These are phyloP conservation scores for Gymnogyps californianus DNA, from an alignment of 2,113 vertebrate genomes.

Conservation along the genomic window DNA sequence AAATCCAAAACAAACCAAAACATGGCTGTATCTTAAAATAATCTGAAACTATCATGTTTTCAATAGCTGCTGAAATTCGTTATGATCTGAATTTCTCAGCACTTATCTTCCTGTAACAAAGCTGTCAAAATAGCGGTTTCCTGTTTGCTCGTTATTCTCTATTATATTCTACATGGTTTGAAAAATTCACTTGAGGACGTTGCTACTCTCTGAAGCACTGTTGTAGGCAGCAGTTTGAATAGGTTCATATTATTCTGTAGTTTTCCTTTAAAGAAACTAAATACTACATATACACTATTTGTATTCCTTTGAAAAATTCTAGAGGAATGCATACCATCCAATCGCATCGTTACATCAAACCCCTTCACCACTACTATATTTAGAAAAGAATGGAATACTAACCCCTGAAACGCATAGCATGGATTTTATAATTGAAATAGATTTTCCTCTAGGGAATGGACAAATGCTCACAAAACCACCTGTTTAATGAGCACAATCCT, in stretches of 20 bases:
- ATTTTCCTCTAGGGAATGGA: not conserved
- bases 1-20: not conserved
- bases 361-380: not conserved
- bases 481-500: not conserved
- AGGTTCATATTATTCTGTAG: not conserved
- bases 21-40: not conserved
- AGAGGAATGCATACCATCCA: not conserved
- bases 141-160: not conserved
- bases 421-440: not conserved
- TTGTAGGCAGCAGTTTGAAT: not conserved
- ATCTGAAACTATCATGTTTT: not conserved
- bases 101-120: not conserved
- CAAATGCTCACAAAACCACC: not conserved
- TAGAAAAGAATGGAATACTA: not conserved
- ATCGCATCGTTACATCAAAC: not conserved
- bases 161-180: not conserved
- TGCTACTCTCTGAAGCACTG: not conserved
- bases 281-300: not conserved
- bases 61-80: not conserved
- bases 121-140: not conserved
- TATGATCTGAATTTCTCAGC: not conserved
- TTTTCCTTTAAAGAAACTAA: not conserved
- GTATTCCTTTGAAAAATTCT: not conserved
- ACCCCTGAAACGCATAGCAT: not conserved
- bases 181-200: not conserved